Base-by-base conservation (phyloP, 2,113 vertebrate genomes). In the Embiotoca jacksoni region DNA sequence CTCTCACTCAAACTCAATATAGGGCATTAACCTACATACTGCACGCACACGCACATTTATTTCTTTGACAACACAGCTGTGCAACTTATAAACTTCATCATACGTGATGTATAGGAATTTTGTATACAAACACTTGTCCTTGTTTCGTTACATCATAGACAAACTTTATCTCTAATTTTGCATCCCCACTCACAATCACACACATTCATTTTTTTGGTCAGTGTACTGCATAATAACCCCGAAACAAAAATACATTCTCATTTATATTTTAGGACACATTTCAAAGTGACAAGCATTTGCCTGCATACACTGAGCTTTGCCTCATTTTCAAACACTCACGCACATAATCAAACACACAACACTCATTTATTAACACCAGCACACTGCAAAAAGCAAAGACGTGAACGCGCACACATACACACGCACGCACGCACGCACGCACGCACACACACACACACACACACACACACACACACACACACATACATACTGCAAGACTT, bases 1-100 rank as follows among this genome's bases (percentile, higher is more conserved):
- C 14, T 37, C 15, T 57, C 5, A 56, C 49, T 56, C 8, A n/a
- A 31, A 41, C 56, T n/a, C 52, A 71, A 23, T 73, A 10, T 69
- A 30, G 35, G 65, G 3, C 56, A 81, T 62, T 71, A 64, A 63
- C 70, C 49, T 73, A 46, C 53, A 64, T 63, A 16, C 61, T 2
- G 56, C n/a, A 39, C 4, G 73, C 23, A 59, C 68, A 41, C 16
- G 50, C 15, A 77, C 31, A 55, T 4, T 54, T 59, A 13, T 31
- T 16, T 39, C 36, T 53, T 59, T 67, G 33, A 49, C 23, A 37
- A 46, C 10, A 41, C 7, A 47, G 4, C 30, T 23, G n/a, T 5
- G 14, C n/a, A 41, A n/a, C 3, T 6, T 55, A 10, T 11, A 56
- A 49, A 50, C n/a, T 16, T 2, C 6, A 13, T 13, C 41, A 44